phyloP scores from a whole-genome alignment of 2,797 vertebrate species.

The Emydoidea blandingii region DNA sequence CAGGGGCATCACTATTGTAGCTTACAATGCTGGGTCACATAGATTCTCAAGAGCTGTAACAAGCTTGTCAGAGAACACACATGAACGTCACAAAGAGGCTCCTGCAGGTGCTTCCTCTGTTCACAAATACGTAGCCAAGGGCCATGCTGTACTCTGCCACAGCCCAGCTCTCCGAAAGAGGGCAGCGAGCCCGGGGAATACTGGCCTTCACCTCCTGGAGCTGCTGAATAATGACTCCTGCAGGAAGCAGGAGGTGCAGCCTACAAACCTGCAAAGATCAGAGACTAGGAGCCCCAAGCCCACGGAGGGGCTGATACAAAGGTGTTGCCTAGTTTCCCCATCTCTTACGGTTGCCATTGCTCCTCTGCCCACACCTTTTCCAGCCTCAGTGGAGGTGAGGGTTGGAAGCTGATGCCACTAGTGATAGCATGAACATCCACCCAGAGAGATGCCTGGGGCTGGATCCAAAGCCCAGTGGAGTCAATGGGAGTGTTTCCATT shows the following conservation, averaged over 20 bases:
- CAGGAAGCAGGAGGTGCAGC: neutral
- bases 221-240: neutral
- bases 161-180: too few relatives aligned
- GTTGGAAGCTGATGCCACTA: neutral
- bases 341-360: neutral
- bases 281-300: neutral
- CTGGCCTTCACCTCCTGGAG: neutral
- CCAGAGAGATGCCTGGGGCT: too few relatives aligned
- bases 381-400: neutral
- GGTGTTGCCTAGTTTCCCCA: neutral
- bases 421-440: too few relatives aligned
- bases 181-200: neutral
- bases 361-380: neutral
- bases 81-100: neutral
- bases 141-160: too few relatives aligned
- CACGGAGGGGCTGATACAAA: neutral
- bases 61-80: neutral
- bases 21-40: neutral
- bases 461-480: too few relatives aligned
- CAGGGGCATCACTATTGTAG: neutral
- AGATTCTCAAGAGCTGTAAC: neutral
- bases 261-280: too few relatives aligned
- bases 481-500: too few relatives aligned
- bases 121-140: neutral
- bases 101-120: neutral